A percentile compares a stretch with the other conserved stretches of the same genome.
Conservation (phyloP, 2,113 vertebrate genomes). For the Panthera tigris region DNA sequence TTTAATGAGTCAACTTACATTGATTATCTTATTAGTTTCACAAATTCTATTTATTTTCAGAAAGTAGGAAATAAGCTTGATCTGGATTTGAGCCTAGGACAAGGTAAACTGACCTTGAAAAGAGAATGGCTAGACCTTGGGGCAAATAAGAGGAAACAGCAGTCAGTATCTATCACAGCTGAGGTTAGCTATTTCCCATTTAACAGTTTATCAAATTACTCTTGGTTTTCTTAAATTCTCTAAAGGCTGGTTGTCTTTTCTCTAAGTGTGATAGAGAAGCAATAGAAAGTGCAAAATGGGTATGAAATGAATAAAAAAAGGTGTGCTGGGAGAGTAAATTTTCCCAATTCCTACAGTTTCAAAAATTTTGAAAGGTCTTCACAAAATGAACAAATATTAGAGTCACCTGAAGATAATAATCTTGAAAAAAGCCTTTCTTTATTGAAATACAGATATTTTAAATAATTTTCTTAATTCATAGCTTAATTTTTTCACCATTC, state of each 20-base stretch:
- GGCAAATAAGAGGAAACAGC: not conserved
- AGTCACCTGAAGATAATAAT: not conserved
- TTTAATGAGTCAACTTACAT: not conserved
- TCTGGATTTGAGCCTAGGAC: not conserved
- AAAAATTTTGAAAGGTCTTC: not conserved
- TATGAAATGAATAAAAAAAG: not conserved
- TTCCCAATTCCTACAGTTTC: not conserved
- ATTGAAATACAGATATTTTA: not conserved
- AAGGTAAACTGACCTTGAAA: not conserved
- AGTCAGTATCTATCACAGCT: not conserved
- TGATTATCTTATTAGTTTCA: not conserved
- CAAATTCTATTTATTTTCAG: not conserved
- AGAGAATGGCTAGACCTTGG: not conserved
- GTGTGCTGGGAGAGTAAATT: not conserved
- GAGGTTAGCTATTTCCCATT: not conserved
- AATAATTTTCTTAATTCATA: not conserved
- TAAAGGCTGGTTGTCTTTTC: not conserved
- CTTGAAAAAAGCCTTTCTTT: not conserved
- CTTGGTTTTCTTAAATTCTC: not conserved
- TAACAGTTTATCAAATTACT: not conserved
- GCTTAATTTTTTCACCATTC: not conserved
- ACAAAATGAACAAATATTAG: not conserved
- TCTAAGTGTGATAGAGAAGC: not conserved
- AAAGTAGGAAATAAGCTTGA: not conserved
- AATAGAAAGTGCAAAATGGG: not conserved